phyloP scores from a whole-genome alignment of 2,888 invertebrate genomes.

The Drosophila niveifrons region DNA sequence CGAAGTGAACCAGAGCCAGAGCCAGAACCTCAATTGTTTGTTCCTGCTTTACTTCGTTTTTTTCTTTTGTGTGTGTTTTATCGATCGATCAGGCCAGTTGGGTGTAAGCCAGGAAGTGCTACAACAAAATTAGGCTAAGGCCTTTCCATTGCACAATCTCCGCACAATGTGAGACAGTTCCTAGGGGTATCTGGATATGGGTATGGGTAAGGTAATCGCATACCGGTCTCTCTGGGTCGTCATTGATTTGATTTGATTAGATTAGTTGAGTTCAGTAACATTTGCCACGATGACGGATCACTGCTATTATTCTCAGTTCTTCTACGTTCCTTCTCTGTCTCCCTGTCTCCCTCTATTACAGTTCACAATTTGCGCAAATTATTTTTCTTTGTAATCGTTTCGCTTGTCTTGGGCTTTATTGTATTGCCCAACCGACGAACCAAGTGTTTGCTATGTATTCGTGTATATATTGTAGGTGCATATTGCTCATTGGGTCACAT shows the following conservation, averaged over 20 bases:
- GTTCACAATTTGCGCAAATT: conserved; percentile 74
- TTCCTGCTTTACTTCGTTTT: conserved; percentile 56
- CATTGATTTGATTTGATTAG: conserved; percentile 73
- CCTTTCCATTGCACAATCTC: conserved; percentile 57
- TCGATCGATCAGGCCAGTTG: conserved; percentile 71
- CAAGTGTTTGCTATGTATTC: conserved; percentile 43
- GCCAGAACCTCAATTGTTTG: conserved; percentile 69
- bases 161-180: conserved; percentile 20
- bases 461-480: conserved; percentile 67
- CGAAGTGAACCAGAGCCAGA: conserved; percentile 10
- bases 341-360: conserved; percentile 2
- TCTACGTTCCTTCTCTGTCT: conserved; percentile 6
- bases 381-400: conserved; percentile 77
- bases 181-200: conserved; percentile 23
- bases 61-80: conserved; percentile 59
- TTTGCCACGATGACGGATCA: conserved; percentile 74
- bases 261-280: conserved; percentile 63
- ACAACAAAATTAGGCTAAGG: conserved; percentile 66
- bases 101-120: conserved; percentile 78
- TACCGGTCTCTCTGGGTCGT: conserved; percentile 38
- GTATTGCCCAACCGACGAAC: conserved; percentile 55
- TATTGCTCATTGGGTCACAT: conserved; percentile 78
- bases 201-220: conserved; percentile 46
- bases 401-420: conserved; percentile 72
- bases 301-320: conserved; percentile 46